Base-by-base conservation (phyloP, 2,113 vertebrate genomes). In the Prinia subflava region DNA sequence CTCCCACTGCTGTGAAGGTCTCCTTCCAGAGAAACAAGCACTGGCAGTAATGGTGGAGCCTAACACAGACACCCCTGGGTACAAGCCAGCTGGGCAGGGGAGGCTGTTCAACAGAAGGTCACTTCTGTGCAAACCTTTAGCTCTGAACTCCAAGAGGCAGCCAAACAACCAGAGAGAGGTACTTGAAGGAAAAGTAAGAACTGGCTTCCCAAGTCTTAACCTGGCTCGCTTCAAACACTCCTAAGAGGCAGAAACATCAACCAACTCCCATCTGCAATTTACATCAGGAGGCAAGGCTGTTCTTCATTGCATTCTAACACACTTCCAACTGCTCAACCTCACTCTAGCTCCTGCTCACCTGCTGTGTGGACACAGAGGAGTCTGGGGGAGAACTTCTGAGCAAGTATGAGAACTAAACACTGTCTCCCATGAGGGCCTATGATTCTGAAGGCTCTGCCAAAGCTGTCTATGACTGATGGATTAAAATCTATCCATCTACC, bases 391-490 rank as follows among this genome's bases (percentile, higher is more conserved):
- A 84, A 63, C 39, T 55, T 68, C 21, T 49, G 50, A 86, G 33
- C 17, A 47, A 39, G 13, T 18, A 60, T 22, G 33, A 82, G 23
- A 67, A n/a, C 9, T 75, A 81, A 84, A 18, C 30, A 50, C 24
- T n/a, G 11, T 70, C 9, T 23, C 27, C 50, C 7, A 11, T 1
- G 0, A 23, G 37, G 17, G 7, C 27, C 20, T 57, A 11, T 0
- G 2, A 47, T 13, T 81, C 49, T 65, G 24, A 77, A 73, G 13
- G 25, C n/a, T 86, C 83, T 83, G 25, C 37, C 27, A 23, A 53
- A 39, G 46, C 3, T 11, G 5, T 33, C 52, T 25, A 13, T 7
- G 15, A 74, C 31, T 30, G 28, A 46, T 24, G 18, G 27, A 87
- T 35, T 57, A 78, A 67, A 77, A 31, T 33, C 55, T 57, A 23